Evolutionary conservation across 2,888 invertebrate species (phyloP), one percentile per base, ranked within the genome.

Genomic region (Heliconius cydno): DNA sequence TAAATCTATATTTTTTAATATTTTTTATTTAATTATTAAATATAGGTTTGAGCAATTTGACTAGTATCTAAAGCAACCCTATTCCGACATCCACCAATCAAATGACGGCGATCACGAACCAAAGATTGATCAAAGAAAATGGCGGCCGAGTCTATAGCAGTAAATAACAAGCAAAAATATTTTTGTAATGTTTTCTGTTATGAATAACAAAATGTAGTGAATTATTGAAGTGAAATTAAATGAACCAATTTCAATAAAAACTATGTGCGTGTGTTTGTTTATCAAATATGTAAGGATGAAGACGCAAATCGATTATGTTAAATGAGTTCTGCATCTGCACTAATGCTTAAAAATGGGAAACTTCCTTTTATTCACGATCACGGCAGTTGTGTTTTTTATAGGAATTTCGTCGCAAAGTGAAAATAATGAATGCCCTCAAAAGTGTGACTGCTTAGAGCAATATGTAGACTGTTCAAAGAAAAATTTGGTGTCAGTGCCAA

Each of bases 401-500:
- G 88, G 88, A 88, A 88, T 87, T 85, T 90, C 88, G 71, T 83
- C 87, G 79, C 88, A 89, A 85, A 90, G 90, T 85, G 93, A 93
- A 88, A 92, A 85, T 85, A 88, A 93, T 87, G 94, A 94, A 88
- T 97, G 97, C 88, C 97, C 97, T 79, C 95, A 95, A 86, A 95
- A 95, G 90, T 98, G 98, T 92, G 95, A 95, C 87, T 98, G 97
- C 91, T 93, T 97, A 85, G 96, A 97, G 87, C 95, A 96, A 86
- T 96, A 96, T 90, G 97, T 97, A 82, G 97, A 97, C 92, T 98
- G 98, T 95, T 96, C 96, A 85, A 96, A 96, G 87, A 96, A 96
- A 89, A 96, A 96, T 90, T 96, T 98, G 87, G 95, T 95, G 84
- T 95, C 95, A 86, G 96, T 98, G 90, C 97, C 98, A 84, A 95